phyloP scores from a whole-genome alignment of 2,113 vertebrate species.

The Laticauda colubrina region DNA sequence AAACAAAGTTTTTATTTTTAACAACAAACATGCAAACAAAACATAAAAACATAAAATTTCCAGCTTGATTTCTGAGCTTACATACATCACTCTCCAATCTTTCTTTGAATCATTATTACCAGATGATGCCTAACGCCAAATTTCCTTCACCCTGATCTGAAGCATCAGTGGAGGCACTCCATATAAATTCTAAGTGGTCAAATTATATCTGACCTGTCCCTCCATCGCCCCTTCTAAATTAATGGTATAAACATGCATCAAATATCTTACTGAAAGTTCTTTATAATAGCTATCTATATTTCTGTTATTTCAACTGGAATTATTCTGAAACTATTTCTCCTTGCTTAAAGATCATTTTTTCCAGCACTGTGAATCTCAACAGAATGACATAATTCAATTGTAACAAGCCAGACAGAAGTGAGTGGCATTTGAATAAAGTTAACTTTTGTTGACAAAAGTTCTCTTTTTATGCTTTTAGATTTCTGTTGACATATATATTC shows the following conservation, averaged over 20 bases:
- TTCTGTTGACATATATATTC: conserved; percentile 13
- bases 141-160: not conserved
- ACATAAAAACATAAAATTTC: not conserved
- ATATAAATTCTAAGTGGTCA: not conserved
- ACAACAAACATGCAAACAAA: too few species aligned
- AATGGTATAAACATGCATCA: not conserved
- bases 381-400: not conserved
- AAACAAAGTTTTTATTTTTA: too few species aligned
- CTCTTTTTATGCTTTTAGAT: not conserved
- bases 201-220: not conserved
- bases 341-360: not conserved
- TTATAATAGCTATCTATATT: not conserved
- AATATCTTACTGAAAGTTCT: not conserved
- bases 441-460: not conserved
- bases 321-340: conserved; percentile 13
- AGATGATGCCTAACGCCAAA: not conserved
- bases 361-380: not conserved
- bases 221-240: not conserved
- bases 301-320: not conserved
- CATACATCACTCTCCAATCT: not conserved
- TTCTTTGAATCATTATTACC: not conserved
- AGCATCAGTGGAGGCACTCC: not conserved
- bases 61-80: not conserved
- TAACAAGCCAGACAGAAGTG: not conserved
- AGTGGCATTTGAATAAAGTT: not conserved